These are phyloP conservation scores for Manis pentadactyla DNA, from an alignment of 2,797 vertebrate species.

Conservation along the genomic window DNA sequence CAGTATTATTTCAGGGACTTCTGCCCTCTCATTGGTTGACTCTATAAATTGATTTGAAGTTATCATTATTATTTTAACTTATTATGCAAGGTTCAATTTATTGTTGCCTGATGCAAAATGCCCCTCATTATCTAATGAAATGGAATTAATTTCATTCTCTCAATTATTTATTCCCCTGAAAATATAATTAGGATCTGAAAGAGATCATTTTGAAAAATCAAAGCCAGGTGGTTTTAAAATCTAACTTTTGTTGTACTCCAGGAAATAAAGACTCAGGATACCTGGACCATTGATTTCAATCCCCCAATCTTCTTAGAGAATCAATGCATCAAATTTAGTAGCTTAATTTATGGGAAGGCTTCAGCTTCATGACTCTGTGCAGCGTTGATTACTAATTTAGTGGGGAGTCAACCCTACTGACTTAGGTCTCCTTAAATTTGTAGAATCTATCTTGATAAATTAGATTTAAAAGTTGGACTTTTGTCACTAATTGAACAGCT, in stretches of 20 bases:
- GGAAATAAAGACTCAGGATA: not conserved
- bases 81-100: not conserved
- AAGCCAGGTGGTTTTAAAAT: slow-evolving; percentile 53
- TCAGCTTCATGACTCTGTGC: not conserved
- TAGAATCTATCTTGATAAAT: slow-evolving; percentile 48
- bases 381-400: slow-evolving; percentile 44
- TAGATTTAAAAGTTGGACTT: slow-evolving; percentile 19
- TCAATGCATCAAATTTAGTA: not conserved
- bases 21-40: not conserved
- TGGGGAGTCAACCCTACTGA: not conserved
- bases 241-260: not conserved
- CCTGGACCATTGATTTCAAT: not conserved
- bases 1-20: not conserved
- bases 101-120: slow-evolving; percentile 37
- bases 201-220: slow-evolving; percentile 33
- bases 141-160: slow-evolving; percentile 47
- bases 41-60: not conserved
- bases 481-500: slow-evolving; percentile 56
- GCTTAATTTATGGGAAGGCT: not conserved
- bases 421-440: slow-evolving; percentile 36
- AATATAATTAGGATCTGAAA: slow-evolving; percentile 42
- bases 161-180: not conserved
- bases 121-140: slow-evolving; percentile 34
- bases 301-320: not conserved
- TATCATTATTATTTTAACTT: slow-evolving; percentile 27